phyloP scores from a whole-genome alignment of 2,113 vertebrate genomes.

The Sceloporus undulatus region DNA sequence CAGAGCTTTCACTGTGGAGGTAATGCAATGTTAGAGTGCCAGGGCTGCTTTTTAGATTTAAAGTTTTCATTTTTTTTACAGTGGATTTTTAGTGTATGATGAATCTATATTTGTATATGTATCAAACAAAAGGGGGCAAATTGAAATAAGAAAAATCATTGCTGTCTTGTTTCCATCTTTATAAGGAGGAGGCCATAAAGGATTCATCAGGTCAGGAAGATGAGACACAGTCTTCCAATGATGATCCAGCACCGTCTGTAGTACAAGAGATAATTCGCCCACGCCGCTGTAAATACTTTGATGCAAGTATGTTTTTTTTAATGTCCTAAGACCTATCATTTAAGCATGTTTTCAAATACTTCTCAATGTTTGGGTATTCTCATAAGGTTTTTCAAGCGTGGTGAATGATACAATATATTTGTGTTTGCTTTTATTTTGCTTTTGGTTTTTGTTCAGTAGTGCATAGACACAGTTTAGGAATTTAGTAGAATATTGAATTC shows the following conservation, averaged over 20 bases:
- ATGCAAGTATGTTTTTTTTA: slow-evolving; percentile 84
- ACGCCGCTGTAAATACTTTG: slow-evolving; percentile 93
- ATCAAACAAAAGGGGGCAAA: not conserved
- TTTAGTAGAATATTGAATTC: not conserved
- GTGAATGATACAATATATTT: not conserved
- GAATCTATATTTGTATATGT: too few species aligned
- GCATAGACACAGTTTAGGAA: not conserved
- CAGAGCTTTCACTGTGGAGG: not conserved
- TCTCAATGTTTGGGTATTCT: not conserved
- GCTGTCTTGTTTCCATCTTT: slow-evolving; percentile 16
- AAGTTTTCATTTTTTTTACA: not conserved
- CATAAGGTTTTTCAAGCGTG: not conserved
- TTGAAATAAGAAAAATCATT: not conserved
- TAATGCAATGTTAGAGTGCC: not conserved
- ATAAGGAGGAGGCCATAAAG: slow-evolving; percentile 87
- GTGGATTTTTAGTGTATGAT: not conserved
- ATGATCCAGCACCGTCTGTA: slow-evolving; percentile 84
- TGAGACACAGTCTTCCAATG: slow-evolving; percentile 85
- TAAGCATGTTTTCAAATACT: not conserved
- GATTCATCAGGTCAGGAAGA: slow-evolving; percentile 85
- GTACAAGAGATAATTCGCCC: slow-evolving; percentile 89
- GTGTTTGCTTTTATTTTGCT: not conserved
- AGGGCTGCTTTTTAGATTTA: not conserved
- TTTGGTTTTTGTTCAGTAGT: not conserved
- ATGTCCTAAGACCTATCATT: not conserved